phyloP scores from a whole-genome alignment of 2,113 vertebrate genomes.

The Lampris incognitus region DNA sequence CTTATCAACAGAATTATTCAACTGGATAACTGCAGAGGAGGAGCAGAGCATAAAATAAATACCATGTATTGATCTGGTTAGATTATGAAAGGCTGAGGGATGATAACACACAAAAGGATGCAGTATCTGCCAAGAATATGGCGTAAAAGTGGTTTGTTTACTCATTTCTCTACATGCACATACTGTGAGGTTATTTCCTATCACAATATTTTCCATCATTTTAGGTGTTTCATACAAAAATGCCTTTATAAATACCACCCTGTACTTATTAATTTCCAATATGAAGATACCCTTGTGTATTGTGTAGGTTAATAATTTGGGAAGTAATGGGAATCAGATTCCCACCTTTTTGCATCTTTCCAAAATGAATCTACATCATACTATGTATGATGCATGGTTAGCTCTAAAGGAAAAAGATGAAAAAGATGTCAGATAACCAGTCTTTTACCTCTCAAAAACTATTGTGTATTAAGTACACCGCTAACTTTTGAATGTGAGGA shows the following conservation, averaged over 20 bases:
- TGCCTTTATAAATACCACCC: too few relatives aligned
- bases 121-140: too few relatives aligned
- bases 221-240: too few relatives aligned
- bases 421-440: slow-evolving; percentile 39
- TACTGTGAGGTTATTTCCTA: too few relatives aligned
- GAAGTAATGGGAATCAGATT: too few relatives aligned
- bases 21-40: neutral
- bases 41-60: neutral
- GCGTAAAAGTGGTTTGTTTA: too few relatives aligned
- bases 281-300: too few relatives aligned
- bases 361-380: slow-evolving; percentile 8
- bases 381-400: slow-evolving; percentile 3
- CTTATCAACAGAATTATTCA: slow-evolving; percentile 11
- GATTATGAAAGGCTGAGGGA: neutral
- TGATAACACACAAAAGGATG: neutral
- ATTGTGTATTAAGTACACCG: slow-evolving; percentile 68
- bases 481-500: slow-evolving; percentile 46
- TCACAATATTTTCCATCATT: too few relatives aligned
- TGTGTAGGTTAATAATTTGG: too few relatives aligned
- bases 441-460: slow-evolving; percentile 28
- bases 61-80: slow-evolving; percentile 1
- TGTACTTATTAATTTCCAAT: too few relatives aligned
- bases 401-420: slow-evolving; percentile 32
- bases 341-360: neutral
- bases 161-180: too few relatives aligned